A percentile compares a stretch with the other conserved stretches of the same genome.
phyloP scores from a whole-genome alignment of 2,797 vertebrate genomes.

The Salarias fasciatus region DNA sequence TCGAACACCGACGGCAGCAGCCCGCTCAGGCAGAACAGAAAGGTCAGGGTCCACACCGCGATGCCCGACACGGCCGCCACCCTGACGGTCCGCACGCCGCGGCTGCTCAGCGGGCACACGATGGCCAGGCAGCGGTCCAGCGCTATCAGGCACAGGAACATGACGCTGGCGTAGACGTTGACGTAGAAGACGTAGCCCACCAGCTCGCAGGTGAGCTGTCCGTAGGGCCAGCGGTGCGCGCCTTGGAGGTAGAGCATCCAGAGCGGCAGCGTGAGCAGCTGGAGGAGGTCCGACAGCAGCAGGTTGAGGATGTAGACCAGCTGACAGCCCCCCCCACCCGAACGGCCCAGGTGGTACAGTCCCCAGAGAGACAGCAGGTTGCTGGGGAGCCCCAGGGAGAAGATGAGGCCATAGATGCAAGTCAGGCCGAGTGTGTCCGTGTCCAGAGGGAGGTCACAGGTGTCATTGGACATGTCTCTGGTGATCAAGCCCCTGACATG shows the following conservation, averaged over 20 bases:
- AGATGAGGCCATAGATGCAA: constrained; percentile 82
- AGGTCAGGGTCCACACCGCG: constrained; percentile 78
- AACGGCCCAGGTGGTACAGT: constrained; percentile 81
- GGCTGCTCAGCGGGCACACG: constrained; percentile 82
- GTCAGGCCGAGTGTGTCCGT: constrained; percentile 80
- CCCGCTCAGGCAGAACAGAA: constrained; percentile 82
- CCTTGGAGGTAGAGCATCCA: constrained; percentile 85
- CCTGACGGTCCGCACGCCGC: constrained; percentile 74
- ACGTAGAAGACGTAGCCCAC: constrained; percentile 85
- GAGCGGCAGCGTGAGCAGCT: constrained; percentile 83
- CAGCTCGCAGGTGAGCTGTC: constrained; percentile 78
- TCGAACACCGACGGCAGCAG: constrained; percentile 83
- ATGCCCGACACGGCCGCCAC: constrained; percentile 73
- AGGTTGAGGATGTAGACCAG: constrained; percentile 85
- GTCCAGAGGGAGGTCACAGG: constrained; percentile 79
- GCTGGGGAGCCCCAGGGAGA: constrained; percentile 83
- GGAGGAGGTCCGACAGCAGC: constrained; percentile 83
- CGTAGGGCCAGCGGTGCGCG: constrained; percentile 75
- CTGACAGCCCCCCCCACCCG: constrained; percentile 79
- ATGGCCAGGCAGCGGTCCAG: constrained; percentile 85
- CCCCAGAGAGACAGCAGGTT: constrained; percentile 86
- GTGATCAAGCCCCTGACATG: constrained; percentile 36
- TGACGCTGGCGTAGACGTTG: constrained; percentile 83
- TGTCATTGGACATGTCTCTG: constrained; percentile 77
- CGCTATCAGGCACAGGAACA: constrained; percentile 84